Base-by-base conservation (phyloP, 2,888 invertebrate genomes). In the Aplocera efformata region DNA sequence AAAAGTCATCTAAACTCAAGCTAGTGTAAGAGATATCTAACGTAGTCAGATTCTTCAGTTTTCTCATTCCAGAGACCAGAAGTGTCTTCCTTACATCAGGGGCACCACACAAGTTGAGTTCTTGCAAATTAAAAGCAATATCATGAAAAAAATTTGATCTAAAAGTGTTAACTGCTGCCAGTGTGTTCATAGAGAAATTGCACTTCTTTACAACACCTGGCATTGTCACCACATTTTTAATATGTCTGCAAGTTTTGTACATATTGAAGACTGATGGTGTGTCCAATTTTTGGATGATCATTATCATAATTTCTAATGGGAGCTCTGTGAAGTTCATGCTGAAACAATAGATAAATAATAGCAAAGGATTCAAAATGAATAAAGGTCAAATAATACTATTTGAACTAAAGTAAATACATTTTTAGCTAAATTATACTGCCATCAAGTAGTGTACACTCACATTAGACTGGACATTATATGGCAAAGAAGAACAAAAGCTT, bases 241-340 rank as follows among this genome's bases (percentile, higher is more conserved):
- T 38, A 32, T 50, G 42, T 23, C 31, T 42, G 50, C 72, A 77
- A 20, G 78, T 63, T 23, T 71, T 52, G 42, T 72, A 75, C 38
- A 84, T 48, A 50, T 56, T 72, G 20, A 49, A 43, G 26, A 66
- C 28, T n/a, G 79, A 65, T 38, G 50, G 56, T 5, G 67, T 40
- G 55, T 82, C 79, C 50, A 84, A 53, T 31, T 65, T 38, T 48
- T 61, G 69, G 6, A 77, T 48, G 10, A 85, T 79, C 10, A 79
- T 67, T 10, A 81, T 62, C n/a, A 83, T 50, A 13, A 85, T 58
- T 61, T 85, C 85, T 53, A 73, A 72, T 4, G 83, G 83, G n/a
- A 82, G 60, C 11, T 66, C 55, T 13, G 39, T 42, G 7, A 72
- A 39, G 22, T 28, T 42, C 60, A 67, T 64, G 35, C 41, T 63